Evolutionary conservation across 1,140 invertebrate genomes (phyloP).

Genomic region (Caenorhabditis brenneri): DNA sequence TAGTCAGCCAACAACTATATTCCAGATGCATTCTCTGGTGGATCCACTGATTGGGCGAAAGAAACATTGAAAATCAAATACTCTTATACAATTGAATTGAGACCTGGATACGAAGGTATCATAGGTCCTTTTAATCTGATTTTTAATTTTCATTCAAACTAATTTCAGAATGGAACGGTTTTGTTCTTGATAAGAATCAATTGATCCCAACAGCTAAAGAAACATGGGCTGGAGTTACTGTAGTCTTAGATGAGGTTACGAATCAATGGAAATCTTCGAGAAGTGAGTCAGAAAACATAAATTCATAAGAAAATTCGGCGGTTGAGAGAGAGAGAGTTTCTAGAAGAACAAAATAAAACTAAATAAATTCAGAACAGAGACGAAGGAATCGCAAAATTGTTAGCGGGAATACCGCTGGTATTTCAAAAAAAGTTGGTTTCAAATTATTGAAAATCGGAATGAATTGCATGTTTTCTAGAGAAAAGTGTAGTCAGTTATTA

Average conservation of each 20-base stretch:
- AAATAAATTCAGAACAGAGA: not conserved
- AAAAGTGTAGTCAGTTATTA: not conserved
- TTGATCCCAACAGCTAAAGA: conserved; percentile 79
- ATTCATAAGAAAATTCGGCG: too few relatives aligned
- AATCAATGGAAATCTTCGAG: conserved; percentile 25
- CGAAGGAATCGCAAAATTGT: conserved; percentile 17
- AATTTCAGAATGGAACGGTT: conserved; percentile 71
- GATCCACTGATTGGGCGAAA: conserved; percentile 69
- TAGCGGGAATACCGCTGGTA: not conserved
- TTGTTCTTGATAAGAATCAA: conserved; percentile 73
- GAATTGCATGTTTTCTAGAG: not conserved
- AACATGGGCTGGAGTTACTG: conserved; percentile 76
- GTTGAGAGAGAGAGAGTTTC: not conserved
- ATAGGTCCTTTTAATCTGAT: not conserved
- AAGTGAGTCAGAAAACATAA: not conserved
- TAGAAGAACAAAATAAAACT: too few relatives aligned
- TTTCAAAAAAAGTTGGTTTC: not conserved
- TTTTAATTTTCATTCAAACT: conserved; percentile 4
- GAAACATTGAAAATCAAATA: conserved; percentile 68
- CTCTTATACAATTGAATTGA: conserved; percentile 68
- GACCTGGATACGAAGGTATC: conserved; percentile 63
- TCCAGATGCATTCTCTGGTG: conserved; percentile 69
- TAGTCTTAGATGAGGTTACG: conserved; percentile 64
- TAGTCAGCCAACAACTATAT: not conserved
- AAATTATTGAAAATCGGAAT: not conserved